These are phyloP conservation scores for Herminia tarsipennalis DNA, from an alignment of 2,888 invertebrate species.

Conservation along the genomic window DNA sequence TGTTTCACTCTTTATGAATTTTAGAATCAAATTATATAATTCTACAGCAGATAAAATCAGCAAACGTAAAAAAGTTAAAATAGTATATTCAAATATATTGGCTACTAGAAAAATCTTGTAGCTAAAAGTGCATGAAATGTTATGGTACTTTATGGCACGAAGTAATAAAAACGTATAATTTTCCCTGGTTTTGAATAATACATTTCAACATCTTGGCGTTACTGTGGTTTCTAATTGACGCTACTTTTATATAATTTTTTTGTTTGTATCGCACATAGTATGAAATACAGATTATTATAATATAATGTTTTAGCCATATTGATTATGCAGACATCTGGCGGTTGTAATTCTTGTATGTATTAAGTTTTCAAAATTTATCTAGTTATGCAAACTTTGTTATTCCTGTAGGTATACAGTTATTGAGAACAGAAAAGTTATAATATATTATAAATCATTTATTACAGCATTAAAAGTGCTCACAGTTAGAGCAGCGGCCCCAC, in stretches of 20 bases:
- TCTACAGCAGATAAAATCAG: constrained; percentile 3
- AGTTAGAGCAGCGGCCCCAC: too few species aligned
- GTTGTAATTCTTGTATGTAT: constrained; percentile 19
- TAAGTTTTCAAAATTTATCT: constrained; percentile 41
- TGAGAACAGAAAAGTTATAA: too few species aligned
- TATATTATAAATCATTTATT: too few species aligned
- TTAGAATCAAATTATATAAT: not conserved
- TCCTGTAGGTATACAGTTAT: constrained; percentile 31
- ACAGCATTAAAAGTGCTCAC: too few species aligned
- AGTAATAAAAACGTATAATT: not conserved
- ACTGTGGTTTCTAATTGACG: constrained; percentile 23
- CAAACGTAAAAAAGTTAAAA: not conserved
- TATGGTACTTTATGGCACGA: not conserved
- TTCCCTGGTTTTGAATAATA: not conserved
- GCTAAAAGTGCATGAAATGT: not conserved
- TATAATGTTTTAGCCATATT: constrained; percentile 33
- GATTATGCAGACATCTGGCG: constrained; percentile 29
- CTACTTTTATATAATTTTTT: constrained; percentile 16
- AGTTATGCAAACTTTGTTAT: constrained; percentile 29
- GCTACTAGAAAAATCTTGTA: constrained; percentile 6
- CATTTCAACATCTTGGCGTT: constrained; percentile 5
- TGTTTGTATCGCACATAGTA: constrained; percentile 27
- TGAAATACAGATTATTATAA: constrained; percentile 46
- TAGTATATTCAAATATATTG: not conserved
- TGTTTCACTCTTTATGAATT: not conserved